Percentiles rank a stretch among this genome's conserved stretches.
Conservation (phyloP, 64 coral and sea anemone genomes). For the Exaiptasia diaphana region DNA sequence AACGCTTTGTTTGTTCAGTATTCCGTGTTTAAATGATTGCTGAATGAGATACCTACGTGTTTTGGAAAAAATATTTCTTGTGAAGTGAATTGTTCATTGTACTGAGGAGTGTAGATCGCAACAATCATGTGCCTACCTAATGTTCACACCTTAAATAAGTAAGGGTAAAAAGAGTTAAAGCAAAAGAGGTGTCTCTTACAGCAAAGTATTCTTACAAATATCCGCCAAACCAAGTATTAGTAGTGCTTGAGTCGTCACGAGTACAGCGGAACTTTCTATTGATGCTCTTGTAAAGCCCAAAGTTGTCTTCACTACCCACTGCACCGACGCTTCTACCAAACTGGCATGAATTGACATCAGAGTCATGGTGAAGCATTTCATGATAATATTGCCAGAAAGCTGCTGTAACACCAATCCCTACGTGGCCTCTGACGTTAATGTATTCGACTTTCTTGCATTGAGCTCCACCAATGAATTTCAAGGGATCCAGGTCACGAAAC, state of each 20-base stretch:
- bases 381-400: not conserved
- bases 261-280: constrained; percentile 56
- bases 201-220: not conserved
- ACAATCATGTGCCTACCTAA: too few relatives aligned
- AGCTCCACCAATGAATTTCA: constrained; percentile 21
- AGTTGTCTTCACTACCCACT: constrained; percentile 56
- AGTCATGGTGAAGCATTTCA: constrained; percentile 22
- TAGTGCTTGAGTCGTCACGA: not conserved
- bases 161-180: too few relatives aligned
- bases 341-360: not conserved
- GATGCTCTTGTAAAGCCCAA: constrained; percentile 14
- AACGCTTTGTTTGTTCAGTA: too few relatives aligned
- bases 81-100: too few relatives aligned
- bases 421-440: constrained; percentile 53
- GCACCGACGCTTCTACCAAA: not conserved
- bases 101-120: too few relatives aligned
- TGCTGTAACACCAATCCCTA: not conserved
- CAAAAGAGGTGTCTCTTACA: too few relatives aligned
- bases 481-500: constrained; percentile 27
- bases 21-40: too few relatives aligned
- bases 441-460: constrained; percentile 71
- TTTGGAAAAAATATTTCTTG: too few relatives aligned
- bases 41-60: too few relatives aligned
- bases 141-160: too few relatives aligned
- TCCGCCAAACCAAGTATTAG: constrained; percentile 48